Evolutionary conservation across 1,140 invertebrate genomes (phyloP), one percentile per base, ranked within the genome.

Genomic region (Hermetia illucens): DNA sequence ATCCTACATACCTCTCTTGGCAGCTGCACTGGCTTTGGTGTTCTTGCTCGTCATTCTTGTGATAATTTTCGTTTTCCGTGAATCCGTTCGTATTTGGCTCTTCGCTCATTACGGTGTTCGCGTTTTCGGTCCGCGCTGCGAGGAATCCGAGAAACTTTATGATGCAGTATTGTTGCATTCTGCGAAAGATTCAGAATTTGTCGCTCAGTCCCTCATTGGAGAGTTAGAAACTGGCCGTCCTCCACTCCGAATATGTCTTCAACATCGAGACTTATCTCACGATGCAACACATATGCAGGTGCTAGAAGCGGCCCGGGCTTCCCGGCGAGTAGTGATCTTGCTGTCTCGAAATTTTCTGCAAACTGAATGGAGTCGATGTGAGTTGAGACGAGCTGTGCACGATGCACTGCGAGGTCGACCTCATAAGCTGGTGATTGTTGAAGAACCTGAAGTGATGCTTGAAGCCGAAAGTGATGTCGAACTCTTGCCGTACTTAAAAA

Each of bases 151-250:
- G 53, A 89, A 89, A 50, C 65, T 88, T 2, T 93, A 89, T 63
- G 91, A 95, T 52, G 88, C 84, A 4, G 91, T 91, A 57, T 74
- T 95, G 5, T 83, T 87, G 36, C 93, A 95, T 64, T 89, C 85
- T 44, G 82, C 85, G 15, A 87, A 90, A 60, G 90, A 95, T 61
- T 83, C 90, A 48, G 77, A 88, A 50, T 88, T 89, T 58, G 82
- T 93, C 1, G 64, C 82, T 13, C 80, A 87, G 45, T 80, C 80
- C 5, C 62, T 95, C 36, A 80, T 79, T 1, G 73, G 75, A 2
- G 83, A 89, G 49, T 59, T 96, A 32, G 90, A 96, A 53, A 78
- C 80, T 37, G 77, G 74, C 2, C 64, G 67, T 24, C 74, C 71
- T 0, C 65, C 71, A 1, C 79, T 88, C 40, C 75, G 81, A 30